Conservation (phyloP, 53 echinoderm and acorn worm species). For the Astropecten irregularis region DNA sequence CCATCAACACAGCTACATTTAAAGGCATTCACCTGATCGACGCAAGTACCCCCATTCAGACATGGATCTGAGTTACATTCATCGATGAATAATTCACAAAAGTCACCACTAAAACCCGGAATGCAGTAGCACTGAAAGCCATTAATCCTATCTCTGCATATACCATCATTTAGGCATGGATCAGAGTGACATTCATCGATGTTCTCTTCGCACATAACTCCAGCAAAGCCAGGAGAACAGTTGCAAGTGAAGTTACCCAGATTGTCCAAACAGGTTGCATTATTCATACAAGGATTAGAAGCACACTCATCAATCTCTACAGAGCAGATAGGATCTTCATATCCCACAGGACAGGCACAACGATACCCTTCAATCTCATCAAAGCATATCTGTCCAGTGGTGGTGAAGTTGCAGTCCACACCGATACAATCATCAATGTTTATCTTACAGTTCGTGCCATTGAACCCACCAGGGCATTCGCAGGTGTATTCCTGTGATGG, state of each 20-base stretch:
- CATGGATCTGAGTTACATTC: slow-evolving; percentile 51
- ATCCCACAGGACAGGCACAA: slow-evolving; percentile 72
- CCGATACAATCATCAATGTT: slow-evolving; percentile 75
- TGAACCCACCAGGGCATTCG: slow-evolving; percentile 69
- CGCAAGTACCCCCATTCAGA: slow-evolving; percentile 46
- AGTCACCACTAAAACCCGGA: slow-evolving; percentile 24
- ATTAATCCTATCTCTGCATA: background rate
- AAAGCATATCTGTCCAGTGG: slow-evolving; percentile 38
- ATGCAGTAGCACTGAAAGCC: slow-evolving; percentile 46
- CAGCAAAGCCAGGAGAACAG: slow-evolving; percentile 43
- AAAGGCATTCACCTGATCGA: background rate
- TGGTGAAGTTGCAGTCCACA: slow-evolving; percentile 36
- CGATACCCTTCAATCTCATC: slow-evolving; percentile 37
- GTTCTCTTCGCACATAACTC: slow-evolving; percentile 30
- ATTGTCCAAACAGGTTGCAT: slow-evolving; percentile 11
- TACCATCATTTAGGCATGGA: slow-evolving; percentile 48
- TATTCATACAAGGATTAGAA: slow-evolving; percentile 62
- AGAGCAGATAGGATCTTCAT: slow-evolving; percentile 60
- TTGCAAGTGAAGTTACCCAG: slow-evolving; percentile 40
- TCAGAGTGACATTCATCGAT: slow-evolving; percentile 37
- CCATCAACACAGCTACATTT: slow-evolving; percentile 53
- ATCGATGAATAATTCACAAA: slow-evolving; percentile 31
- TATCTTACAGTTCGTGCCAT: slow-evolving; percentile 70
- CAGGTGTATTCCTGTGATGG: slow-evolving; percentile 61
- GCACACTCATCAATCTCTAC: slow-evolving; percentile 68